phyloP scores from a whole-genome alignment of 2,113 vertebrate genomes.

The Vombatus ursinus region DNA sequence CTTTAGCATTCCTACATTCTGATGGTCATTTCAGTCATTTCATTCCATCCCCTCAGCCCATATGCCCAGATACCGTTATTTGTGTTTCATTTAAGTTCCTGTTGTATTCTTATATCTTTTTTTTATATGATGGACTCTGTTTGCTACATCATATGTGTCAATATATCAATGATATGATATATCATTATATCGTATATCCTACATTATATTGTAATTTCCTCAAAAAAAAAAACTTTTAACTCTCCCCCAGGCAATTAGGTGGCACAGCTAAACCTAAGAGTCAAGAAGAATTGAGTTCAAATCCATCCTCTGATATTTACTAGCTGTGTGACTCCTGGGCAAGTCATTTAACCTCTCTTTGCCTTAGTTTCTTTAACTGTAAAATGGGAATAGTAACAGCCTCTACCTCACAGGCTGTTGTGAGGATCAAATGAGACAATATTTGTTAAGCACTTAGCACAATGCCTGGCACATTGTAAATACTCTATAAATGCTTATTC shows the following conservation, averaged over 20 bases:
- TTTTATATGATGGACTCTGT: neutral
- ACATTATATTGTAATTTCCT: neutral
- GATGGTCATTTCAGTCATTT: neutral
- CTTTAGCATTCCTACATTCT: neutral
- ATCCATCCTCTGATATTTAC: no score
- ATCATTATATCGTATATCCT: no score
- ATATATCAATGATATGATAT: no score
- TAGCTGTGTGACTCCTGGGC: no score
- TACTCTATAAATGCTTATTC: neutral
- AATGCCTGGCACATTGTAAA: neutral
- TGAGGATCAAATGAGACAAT: neutral
- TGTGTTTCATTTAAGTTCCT: neutral
- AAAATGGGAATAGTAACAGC: no score
- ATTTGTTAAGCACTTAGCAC: neutral
- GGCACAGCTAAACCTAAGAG: no score
- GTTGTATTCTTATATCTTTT: conserved; percentile 9
- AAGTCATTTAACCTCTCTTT: neutral
- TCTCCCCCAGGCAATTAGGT: neutral
- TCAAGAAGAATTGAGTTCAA: no score
- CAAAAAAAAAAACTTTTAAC: neutral
- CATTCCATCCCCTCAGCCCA: conserved; percentile 4
- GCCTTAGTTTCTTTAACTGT: neutral
- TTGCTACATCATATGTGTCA: no score
- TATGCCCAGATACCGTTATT: neutral
- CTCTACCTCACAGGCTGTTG: no score